Base-by-base conservation (phyloP, 2,888 invertebrate genomes). In the Hymenopus coronatus region DNA sequence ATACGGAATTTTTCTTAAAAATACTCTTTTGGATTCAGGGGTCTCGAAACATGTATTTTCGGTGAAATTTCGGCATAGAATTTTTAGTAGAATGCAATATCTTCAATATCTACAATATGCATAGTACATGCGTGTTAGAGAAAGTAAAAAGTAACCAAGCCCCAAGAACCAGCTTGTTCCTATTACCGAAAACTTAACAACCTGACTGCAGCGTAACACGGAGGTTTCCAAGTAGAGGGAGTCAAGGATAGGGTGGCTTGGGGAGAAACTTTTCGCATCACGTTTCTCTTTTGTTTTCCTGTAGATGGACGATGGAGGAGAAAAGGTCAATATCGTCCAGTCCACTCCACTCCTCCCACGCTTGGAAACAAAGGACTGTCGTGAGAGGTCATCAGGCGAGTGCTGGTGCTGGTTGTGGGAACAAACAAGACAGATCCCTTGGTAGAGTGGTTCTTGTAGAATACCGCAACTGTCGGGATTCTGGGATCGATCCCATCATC, bases 321-420 rank as follows among this genome's bases (percentile, higher is more conserved):
- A n/a, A 87, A 89, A 89, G 89, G 89, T 89, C 87, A 89, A 84
- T 70, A 86, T 82, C 84, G 86, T 84, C 33, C 82, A 82, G 82
- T 87, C 40, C 33, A 20, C 28, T 46, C 30, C 30, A 70, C 54
- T 70, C 54, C 54, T 70, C 54, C 54, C 54, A 70, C 82, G 81
- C 82, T 81, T n/a, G 82, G 25, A 82, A 87, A 87, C 46, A 46
- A 87, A 87, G 46, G 87, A 40, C 20, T 28, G 54, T 82, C 46
- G 30, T 28, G 87, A 20, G 40, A 82, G 87, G 87, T 87, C 87
- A 81, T 87, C 81, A 81, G 28, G 85, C 82, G 70, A 70, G 25
- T 25, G 54, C 54, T 70, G 54, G 20, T 70, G 54, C 54, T 54
- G 54, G 54, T 70, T 70, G 54, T 70, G 54, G 54, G 54, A 70